phyloP scores from a whole-genome alignment of 2,888 invertebrate species.

The Toxonevra muliebris region DNA sequence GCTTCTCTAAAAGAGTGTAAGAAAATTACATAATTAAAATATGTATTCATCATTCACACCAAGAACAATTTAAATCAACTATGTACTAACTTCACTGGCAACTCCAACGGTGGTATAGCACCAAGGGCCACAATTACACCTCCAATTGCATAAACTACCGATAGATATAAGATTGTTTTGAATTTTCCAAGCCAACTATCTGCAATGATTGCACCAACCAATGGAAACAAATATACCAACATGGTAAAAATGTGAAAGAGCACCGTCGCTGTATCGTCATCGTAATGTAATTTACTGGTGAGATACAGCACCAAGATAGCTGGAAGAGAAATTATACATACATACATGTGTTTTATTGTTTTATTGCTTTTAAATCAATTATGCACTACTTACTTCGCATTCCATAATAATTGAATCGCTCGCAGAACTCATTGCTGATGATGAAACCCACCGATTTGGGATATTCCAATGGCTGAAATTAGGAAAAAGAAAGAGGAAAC shows the following conservation, averaged over 20 bases:
- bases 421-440: slow-evolving; percentile 96
- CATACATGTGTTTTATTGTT: neutral
- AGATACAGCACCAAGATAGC: slow-evolving; percentile 94
- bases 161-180: slow-evolving; percentile 82
- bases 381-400: slow-evolving; percentile 86
- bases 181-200: slow-evolving; percentile 94
- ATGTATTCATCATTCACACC: neutral
- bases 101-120: slow-evolving; percentile 70
- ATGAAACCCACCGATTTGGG: slow-evolving; percentile 93
- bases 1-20: slow-evolving; percentile 66
- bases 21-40: neutral
- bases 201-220: slow-evolving; percentile 91
- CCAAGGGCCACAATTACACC: slow-evolving; percentile 79
- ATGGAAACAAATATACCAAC: slow-evolving; percentile 73
- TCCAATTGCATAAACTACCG: slow-evolving; percentile 87
- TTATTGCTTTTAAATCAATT: neutral
- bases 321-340: slow-evolving; percentile 63
- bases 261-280: slow-evolving; percentile 80
- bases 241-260: slow-evolving; percentile 90
- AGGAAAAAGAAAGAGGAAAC: slow-evolving; percentile 12
- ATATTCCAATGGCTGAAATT: slow-evolving; percentile 69
- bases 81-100: slow-evolving; percentile 67
- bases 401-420: slow-evolving; percentile 96
- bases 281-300: slow-evolving; percentile 77
- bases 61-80: neutral